phyloP scores from a whole-genome alignment of 2,888 invertebrate genomes.

The Polydrusus tereticollis region DNA sequence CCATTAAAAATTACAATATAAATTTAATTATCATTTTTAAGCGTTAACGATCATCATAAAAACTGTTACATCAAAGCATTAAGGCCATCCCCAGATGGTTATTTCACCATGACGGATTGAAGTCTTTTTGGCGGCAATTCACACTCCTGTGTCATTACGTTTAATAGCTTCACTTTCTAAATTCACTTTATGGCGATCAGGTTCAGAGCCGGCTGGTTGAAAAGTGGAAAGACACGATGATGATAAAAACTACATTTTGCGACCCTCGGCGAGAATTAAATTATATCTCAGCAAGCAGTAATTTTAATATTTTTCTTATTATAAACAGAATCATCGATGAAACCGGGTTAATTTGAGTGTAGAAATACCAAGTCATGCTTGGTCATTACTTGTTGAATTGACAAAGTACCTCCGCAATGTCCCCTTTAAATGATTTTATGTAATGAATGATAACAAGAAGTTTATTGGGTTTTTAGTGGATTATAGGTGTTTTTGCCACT shows the following conservation, averaged over 20 bases:
- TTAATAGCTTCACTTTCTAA: slow-evolving; percentile 28
- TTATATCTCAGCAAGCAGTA: neutral
- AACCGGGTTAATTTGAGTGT: neutral
- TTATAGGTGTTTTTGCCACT: too few relatives aligned
- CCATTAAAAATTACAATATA: too few relatives aligned
- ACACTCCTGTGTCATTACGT: slow-evolving; percentile 26
- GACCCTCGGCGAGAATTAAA: neutral
- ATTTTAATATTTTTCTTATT: slow-evolving; percentile 5
- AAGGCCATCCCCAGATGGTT: neutral
- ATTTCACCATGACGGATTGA: slow-evolving; percentile 4
- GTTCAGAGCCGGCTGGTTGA: neutral
- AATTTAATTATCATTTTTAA: too few relatives aligned
- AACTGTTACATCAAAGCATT: neutral
- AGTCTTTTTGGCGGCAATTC: slow-evolving; percentile 26
- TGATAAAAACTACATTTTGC: neutral
- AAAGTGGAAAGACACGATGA: slow-evolving; percentile 8
- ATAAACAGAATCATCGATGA: neutral
- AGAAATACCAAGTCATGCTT: neutral
- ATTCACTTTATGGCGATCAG: slow-evolving; percentile 20
- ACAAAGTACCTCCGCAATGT: neutral
- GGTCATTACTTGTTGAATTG: neutral
- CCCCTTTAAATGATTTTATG: neutral
- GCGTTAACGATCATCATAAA: neutral
- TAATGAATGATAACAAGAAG: too few relatives aligned
- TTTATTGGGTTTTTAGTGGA: too few relatives aligned